Evolutionary conservation across 2,888 invertebrate species (phyloP).

Genomic region (Dendrolimus houi): DNA sequence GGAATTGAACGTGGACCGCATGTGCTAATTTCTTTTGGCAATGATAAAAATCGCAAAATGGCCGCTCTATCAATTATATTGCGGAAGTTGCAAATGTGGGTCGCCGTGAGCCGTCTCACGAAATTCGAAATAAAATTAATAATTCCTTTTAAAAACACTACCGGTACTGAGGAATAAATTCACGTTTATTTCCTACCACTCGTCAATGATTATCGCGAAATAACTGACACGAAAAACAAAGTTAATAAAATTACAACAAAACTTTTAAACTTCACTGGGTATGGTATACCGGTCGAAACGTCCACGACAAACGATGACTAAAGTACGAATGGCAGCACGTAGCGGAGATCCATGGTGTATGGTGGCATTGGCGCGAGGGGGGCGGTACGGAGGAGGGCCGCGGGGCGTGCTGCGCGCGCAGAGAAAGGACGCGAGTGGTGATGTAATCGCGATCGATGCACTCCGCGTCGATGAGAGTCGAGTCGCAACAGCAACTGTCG

Average conservation of each 20-base stretch:
- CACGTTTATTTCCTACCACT: neutral
- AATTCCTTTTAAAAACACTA: neutral
- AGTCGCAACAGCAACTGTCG: conserved; percentile 27
- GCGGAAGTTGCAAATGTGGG: conserved; percentile 68
- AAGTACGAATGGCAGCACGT: conserved; percentile 65
- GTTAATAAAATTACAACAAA: conserved; percentile 34
- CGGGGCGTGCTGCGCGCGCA: conserved; percentile 63
- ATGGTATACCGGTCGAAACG: conserved; percentile 32
- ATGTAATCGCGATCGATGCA: conserved; percentile 76
- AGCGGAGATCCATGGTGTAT: conserved; percentile 45
- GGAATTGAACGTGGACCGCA: conserved; percentile 21
- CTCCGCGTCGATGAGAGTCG: conserved; percentile 27
- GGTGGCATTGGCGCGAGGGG: conserved; percentile 40
- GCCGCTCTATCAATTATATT: conserved; percentile 51
- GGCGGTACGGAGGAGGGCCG: conserved; percentile 36
- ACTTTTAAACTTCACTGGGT: conserved; percentile 46
- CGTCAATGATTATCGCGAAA: neutral
- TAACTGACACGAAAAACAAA: conserved; percentile 26
- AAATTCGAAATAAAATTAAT: neutral
- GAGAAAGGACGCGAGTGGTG: conserved; percentile 71
- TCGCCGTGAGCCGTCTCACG: too few relatives aligned
- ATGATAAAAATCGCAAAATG: conserved; percentile 20
- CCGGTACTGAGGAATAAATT: neutral
- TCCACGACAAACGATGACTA: conserved; percentile 45
- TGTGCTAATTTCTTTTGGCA: conserved; percentile 13